phyloP scores from a whole-genome alignment of 2,113 vertebrate species.

The Felis chaus region DNA sequence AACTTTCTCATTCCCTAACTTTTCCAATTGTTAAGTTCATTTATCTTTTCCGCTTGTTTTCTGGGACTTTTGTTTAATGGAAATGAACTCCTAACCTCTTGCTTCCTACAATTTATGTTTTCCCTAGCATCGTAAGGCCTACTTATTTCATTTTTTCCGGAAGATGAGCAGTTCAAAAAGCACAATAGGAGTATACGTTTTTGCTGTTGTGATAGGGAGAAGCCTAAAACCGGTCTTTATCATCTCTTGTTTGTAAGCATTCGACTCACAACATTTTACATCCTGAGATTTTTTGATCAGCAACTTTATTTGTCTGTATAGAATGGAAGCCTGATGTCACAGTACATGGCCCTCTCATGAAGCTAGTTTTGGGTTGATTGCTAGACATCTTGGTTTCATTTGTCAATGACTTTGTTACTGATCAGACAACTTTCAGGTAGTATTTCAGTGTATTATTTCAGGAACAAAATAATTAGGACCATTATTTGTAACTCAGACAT shows the following conservation, averaged over 20 bases:
- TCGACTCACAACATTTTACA: neutral
- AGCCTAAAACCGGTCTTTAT: neutral
- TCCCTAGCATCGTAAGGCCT: neutral
- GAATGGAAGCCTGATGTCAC: neutral
- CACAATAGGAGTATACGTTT: neutral
- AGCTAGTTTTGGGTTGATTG: neutral
- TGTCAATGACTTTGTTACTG: neutral
- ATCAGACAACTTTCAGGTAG: neutral
- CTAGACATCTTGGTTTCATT: neutral
- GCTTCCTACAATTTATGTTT: neutral
- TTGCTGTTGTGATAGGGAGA: neutral
- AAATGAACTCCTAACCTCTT: constrained; percentile 40
- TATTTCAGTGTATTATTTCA: neutral
- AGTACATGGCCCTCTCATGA: neutral
- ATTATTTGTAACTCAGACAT: neutral
- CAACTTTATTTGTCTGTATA: neutral
- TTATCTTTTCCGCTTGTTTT: neutral
- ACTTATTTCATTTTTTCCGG: neutral
- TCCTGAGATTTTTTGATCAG: neutral
- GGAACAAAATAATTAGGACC: neutral
- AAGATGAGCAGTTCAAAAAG: neutral
- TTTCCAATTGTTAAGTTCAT: neutral
- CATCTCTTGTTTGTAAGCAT: neutral
- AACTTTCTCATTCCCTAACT: neutral
- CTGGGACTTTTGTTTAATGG: constrained; percentile 5